Evolutionary conservation across 1,140 invertebrate genomes (phyloP).

Genomic region (Drosophila miranda): DNA sequence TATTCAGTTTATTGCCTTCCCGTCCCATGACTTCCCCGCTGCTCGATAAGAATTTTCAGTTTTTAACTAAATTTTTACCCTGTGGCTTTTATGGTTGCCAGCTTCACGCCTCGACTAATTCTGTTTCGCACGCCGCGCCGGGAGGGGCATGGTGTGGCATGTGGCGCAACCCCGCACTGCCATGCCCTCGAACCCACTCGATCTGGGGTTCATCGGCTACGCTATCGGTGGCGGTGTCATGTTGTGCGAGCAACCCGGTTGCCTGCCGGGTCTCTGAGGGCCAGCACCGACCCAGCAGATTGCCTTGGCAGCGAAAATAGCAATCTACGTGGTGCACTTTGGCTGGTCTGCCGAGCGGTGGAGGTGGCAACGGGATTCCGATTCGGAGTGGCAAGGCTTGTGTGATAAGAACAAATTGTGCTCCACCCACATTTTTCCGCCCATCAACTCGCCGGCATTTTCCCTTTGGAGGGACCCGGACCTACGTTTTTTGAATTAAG

Average conservation of each 20-base stretch:
- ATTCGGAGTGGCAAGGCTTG: too few species aligned
- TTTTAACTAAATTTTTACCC: conserved; percentile 39
- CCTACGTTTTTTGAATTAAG: too few species aligned
- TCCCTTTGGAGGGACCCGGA: too few species aligned
- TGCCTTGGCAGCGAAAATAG: conserved; percentile 49
- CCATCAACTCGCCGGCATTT: too few species aligned
- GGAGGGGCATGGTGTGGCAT: too few species aligned
- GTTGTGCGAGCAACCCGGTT: background rate
- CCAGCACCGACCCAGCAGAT: too few species aligned
- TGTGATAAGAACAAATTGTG: too few species aligned
- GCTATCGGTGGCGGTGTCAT: conserved; percentile 36
- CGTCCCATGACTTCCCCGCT: background rate
- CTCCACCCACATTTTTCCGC: too few species aligned
- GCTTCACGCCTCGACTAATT: conserved; percentile 60
- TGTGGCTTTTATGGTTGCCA: conserved; percentile 32
- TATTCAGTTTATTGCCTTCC: conserved; percentile 20
- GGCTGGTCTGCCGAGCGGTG: conserved; percentile 12
- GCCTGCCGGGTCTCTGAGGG: conserved; percentile 4
- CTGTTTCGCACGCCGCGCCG: conserved; percentile 8
- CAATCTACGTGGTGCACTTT: conserved; percentile 66
- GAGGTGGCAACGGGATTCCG: background rate
- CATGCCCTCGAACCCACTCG: conserved; percentile 1
- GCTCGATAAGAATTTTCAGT: conserved; percentile 38
- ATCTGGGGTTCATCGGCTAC: conserved; percentile 47
- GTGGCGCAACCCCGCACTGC: background rate